Conservation (phyloP, 2,113 vertebrate genomes). For the Salvelinus namaycush region DNA sequence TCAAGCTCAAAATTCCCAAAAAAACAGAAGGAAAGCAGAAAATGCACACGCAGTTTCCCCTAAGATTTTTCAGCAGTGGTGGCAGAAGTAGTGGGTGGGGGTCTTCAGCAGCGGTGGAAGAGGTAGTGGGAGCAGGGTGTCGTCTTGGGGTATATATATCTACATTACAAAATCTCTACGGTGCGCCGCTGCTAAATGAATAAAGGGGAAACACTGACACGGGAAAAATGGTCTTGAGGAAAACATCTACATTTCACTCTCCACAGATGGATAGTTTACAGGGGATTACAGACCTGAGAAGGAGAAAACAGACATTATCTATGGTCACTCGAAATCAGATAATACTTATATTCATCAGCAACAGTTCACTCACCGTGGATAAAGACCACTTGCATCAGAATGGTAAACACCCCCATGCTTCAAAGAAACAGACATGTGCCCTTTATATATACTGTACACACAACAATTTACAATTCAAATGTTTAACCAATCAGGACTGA, state of each 20-base stretch:
- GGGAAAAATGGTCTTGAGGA: not conserved
- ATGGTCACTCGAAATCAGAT: slow-evolving; percentile 3
- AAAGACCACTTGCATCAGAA: slow-evolving; percentile 19
- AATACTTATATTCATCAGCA: not conserved
- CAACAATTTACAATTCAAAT: slow-evolving; percentile 52
- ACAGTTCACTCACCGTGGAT: not conserved
- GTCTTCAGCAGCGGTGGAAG: no score
- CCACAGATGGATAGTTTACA: not conserved
- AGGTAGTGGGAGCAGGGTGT: no score
- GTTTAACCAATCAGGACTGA: slow-evolving; percentile 60
- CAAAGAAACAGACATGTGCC: slow-evolving; percentile 43
- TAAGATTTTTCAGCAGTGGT: no score
- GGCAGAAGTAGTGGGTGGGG: no score
- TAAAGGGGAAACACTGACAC: no score
- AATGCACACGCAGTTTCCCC: not conserved
- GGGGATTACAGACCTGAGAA: not conserved
- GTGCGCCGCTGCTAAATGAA: no score
- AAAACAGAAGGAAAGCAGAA: not conserved
- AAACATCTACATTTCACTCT: not conserved
- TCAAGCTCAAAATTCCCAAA: not conserved
- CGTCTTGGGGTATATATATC: no score
- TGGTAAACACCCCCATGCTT: slow-evolving; percentile 69
- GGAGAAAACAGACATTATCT: not conserved
- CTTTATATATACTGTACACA: slow-evolving; percentile 25
- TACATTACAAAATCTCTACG: no score